Percentiles rank a stretch among this genome's conserved stretches.
Conservation (phyloP, 2,888 invertebrate species). For the Ophion costatus region DNA sequence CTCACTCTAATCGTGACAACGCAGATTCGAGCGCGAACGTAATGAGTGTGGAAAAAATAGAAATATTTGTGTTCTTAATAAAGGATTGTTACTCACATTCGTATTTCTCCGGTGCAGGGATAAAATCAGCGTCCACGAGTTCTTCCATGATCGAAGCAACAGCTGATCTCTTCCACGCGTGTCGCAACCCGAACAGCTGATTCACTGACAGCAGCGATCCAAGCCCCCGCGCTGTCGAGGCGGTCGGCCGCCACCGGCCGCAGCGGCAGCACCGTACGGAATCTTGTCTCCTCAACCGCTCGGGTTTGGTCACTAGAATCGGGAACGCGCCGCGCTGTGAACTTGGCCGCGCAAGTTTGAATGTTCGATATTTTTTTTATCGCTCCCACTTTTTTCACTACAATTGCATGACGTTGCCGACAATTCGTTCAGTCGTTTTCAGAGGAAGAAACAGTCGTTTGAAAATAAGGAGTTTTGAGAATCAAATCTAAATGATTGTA, state of each 20-base stretch:
- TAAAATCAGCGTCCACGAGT: slow-evolving; percentile 87
- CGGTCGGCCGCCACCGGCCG: slow-evolving; percentile 29
- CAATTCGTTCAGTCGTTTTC: too few species aligned
- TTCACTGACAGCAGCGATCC: slow-evolving; percentile 73
- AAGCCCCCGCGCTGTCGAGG: slow-evolving; percentile 38
- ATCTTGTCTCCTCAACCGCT: slow-evolving; percentile 5
- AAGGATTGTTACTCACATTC: slow-evolving; percentile 89
- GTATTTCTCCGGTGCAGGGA: slow-evolving; percentile 89
- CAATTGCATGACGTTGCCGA: too few species aligned
- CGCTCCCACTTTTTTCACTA: too few species aligned
- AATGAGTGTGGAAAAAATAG: not conserved
- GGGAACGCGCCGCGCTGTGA: not conserved
- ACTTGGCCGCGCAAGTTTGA: not conserved
- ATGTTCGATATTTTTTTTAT: not conserved
- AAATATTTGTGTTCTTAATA: not conserved
- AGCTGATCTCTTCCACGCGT: slow-evolving; percentile 77
- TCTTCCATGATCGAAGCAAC: slow-evolving; percentile 76
- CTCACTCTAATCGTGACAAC: not conserved
- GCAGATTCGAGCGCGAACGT: not conserved
- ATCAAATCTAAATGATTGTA: too few species aligned
- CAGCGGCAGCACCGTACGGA: slow-evolving; percentile 65
- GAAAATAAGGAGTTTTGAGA: too few species aligned
- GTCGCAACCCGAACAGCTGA: slow-evolving; percentile 78
- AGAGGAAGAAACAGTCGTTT: too few species aligned
- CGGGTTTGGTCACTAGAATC: slow-evolving; percentile 39